Percentiles rank a stretch among this genome's conserved stretches.
phyloP scores from a whole-genome alignment of 2,797 vertebrate genomes.

The Aselliscus stoliczkanus region DNA sequence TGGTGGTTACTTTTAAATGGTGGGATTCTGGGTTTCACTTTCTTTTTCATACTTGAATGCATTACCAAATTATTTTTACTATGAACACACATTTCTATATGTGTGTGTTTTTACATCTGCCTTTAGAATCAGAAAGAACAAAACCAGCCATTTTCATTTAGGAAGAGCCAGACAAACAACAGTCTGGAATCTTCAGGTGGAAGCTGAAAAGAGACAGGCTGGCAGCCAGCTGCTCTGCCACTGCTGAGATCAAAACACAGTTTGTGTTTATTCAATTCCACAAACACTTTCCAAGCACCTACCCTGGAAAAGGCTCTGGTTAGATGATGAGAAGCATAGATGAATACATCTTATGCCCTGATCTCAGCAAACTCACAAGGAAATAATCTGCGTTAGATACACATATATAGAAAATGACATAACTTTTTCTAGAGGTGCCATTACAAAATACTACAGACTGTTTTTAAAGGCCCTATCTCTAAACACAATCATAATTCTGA shows the following conservation, averaged over 20 bases:
- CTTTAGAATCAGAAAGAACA: conserved; percentile 22
- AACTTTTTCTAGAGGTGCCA: background rate
- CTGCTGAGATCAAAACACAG: background rate
- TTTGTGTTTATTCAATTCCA: conserved; percentile 17
- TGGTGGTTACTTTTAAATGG: background rate
- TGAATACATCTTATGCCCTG: background rate
- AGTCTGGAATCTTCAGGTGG: conserved; percentile 47
- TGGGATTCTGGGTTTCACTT: background rate
- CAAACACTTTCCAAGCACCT: background rate
- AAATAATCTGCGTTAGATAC: background rate
- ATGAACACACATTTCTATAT: background rate
- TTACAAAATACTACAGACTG: background rate
- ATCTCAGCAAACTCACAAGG: background rate
- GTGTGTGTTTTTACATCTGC: background rate
- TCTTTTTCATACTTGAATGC: background rate
- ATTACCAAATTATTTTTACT: conserved; percentile 17
- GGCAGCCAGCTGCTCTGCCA: background rate
- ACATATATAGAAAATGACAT: background rate
- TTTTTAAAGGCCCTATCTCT: background rate
- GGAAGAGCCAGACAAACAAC: conserved; percentile 17
- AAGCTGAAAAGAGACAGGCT: background rate
- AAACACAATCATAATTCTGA: background rate
- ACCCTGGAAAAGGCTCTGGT: background rate
- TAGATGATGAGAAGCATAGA: background rate
- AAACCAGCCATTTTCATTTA: conserved; percentile 7